A percentile compares a stretch with the other conserved stretches of the same genome.
Evolutionary conservation across 2,888 invertebrate genomes (phyloP).

Genomic region (Lottia scabra): DNA sequence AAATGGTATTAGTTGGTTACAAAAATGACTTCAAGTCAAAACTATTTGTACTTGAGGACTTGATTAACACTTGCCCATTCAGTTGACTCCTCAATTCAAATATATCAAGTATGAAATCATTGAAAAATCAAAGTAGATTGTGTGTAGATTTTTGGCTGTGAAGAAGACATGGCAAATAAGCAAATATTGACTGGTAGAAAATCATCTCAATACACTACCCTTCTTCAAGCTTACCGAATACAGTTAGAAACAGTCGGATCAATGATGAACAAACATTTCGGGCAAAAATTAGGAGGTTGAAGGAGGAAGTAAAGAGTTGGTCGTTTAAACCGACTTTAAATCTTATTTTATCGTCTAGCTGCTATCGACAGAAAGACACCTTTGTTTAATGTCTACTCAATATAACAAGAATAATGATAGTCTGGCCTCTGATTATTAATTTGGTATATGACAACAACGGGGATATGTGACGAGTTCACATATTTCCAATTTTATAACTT

Average conservation of each 20-base stretch:
- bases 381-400: not conserved
- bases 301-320: not conserved
- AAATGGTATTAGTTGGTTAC: not conserved
- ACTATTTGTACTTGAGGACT: not conserved
- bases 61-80: not conserved
- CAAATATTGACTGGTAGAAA: not conserved
- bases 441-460: too few species aligned
- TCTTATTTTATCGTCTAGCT: not conserved
- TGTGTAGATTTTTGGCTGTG: conserved; percentile 1
- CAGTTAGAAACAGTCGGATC: not conserved
- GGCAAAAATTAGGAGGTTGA: not conserved
- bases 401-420: not conserved
- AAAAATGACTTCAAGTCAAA: not conserved
- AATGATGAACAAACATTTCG: not conserved
- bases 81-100: not conserved
- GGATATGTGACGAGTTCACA: too few species aligned
- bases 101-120: not conserved
- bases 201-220: not conserved
- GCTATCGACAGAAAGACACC: not conserved
- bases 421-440: too few species aligned
- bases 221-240: not conserved
- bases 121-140: conserved; percentile 1
- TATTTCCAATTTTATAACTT: too few species aligned
- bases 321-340: not conserved
- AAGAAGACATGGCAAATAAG: not conserved